These are phyloP conservation scores for Torymus texanus DNA, from an alignment of 2,888 invertebrate species.

Conservation along the genomic window DNA sequence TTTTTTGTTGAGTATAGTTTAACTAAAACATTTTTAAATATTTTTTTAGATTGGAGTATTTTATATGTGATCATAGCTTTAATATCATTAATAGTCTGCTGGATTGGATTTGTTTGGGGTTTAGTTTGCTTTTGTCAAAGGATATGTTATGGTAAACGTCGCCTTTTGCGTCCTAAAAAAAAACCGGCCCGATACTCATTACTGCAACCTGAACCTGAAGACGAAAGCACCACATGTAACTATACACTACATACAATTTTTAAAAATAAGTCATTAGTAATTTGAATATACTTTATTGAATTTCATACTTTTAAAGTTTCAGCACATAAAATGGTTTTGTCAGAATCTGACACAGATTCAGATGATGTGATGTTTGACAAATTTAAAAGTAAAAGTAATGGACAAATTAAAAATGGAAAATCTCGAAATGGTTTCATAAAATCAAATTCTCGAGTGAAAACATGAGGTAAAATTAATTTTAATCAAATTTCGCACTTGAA, in stretches of 20 bases:
- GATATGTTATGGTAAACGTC: constrained; percentile 76
- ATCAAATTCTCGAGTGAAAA: constrained; percentile 77
- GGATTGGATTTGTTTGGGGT: constrained; percentile 81
- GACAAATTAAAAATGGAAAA: constrained; percentile 75
- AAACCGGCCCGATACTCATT: constrained; percentile 83
- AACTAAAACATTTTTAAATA: background rate
- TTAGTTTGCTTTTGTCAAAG: constrained; percentile 80
- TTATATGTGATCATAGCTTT: constrained; percentile 91
- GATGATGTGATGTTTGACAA: constrained; percentile 88
- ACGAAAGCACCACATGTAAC: constrained; percentile 80
- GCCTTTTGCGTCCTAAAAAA: constrained; percentile 77
- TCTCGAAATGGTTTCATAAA: constrained; percentile 78
- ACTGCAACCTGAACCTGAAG: constrained; percentile 83
- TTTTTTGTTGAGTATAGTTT: constrained; percentile 19
- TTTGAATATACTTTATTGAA: too few species aligned
- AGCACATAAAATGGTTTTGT: constrained; percentile 78
- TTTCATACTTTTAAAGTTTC: constrained; percentile 76
- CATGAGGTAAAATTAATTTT: constrained; percentile 69
- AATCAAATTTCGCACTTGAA: too few species aligned
- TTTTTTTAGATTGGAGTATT: constrained; percentile 89
- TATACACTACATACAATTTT: constrained; percentile 17
- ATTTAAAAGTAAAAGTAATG: constrained; percentile 80
- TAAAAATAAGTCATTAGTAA: too few species aligned
- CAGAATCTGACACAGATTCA: constrained; percentile 90
- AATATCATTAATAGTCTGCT: constrained; percentile 78